phyloP scores from a whole-genome alignment of 2,113 vertebrate species.

The Nanorana parkeri region DNA sequence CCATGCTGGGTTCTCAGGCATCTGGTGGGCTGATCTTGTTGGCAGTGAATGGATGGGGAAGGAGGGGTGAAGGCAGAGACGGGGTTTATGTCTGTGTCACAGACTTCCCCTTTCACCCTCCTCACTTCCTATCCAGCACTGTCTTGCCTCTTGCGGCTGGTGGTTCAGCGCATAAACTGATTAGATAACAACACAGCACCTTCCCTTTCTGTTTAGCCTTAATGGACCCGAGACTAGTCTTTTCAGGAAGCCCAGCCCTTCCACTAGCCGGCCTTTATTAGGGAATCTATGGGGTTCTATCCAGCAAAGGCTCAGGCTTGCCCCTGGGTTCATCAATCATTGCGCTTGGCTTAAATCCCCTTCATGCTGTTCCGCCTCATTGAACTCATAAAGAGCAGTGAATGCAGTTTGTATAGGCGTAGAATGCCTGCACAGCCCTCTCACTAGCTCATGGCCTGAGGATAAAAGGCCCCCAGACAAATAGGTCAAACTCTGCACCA shows the following conservation, averaged over 20 bases:
- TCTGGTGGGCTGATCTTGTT: conserved; percentile 43
- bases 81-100: conserved; percentile 38
- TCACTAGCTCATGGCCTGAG: conserved; percentile 37
- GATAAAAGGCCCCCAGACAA: conserved; percentile 36
- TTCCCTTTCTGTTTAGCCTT: conserved; percentile 83
- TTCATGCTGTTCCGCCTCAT: conserved; percentile 88
- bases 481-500: conserved; percentile 40
- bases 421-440: conserved; percentile 74
- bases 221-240: conserved; percentile 78
- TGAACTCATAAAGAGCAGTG: conserved; percentile 82
- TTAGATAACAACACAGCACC: conserved; percentile 97
- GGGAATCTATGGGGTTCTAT: conserved; percentile 93
- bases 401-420: conserved; percentile 67
- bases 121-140: conserved; percentile 77
- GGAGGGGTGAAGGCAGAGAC: background rate
- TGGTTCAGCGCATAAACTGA: conserved; percentile 90
- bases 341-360: conserved; percentile 88
- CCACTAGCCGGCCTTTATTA: conserved; percentile 91
- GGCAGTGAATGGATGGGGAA: conserved; percentile 52
- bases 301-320: conserved; percentile 89
- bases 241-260: conserved; percentile 90
- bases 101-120: conserved; percentile 75
- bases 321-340: conserved; percentile 99
- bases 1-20: conserved; percentile 54
- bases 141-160: conserved; percentile 87